Conservation (phyloP, 2,888 invertebrate species). For the Axea sp. region DNA sequence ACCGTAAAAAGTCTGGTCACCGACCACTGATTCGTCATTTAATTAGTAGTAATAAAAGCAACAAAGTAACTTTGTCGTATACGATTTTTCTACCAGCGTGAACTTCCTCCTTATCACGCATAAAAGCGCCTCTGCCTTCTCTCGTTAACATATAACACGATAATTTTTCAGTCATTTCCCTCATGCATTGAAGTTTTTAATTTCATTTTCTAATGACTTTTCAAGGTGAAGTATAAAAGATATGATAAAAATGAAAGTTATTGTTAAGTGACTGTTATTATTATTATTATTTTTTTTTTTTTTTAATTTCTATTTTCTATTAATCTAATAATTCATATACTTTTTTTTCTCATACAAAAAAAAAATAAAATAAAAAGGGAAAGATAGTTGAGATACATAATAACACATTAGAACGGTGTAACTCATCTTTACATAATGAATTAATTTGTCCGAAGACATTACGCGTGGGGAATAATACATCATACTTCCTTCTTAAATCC, state of each 20-base stretch:
- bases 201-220: conserved; percentile 5
- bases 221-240: conserved; percentile 12
- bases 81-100: conserved; percentile 35
- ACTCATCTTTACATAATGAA: conserved; percentile 27
- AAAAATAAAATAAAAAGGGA: too few species aligned
- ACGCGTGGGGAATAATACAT: conserved; percentile 36
- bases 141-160: conserved; percentile 31
- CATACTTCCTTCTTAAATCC: conserved; percentile 45
- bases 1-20: conserved; percentile 27
- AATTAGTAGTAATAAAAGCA: conserved; percentile 28
- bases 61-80: conserved; percentile 23
- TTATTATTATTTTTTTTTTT: too few species aligned
- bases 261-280: too few species aligned
- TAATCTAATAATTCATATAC: too few species aligned
- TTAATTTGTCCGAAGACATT: conserved; percentile 30
- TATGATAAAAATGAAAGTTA: conserved; percentile 11
- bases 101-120: conserved; percentile 46
- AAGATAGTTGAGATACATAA: too few species aligned
- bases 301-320: too few species aligned
- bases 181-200: conserved; percentile 9
- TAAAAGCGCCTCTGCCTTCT: conserved; percentile 29
- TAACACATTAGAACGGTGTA: too few species aligned
- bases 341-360: too few species aligned
- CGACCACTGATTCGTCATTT: conserved; percentile 10
- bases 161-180: conserved; percentile 16